phyloP scores from a whole-genome alignment of 2,113 vertebrate species.

The Hippocampus comes region DNA sequence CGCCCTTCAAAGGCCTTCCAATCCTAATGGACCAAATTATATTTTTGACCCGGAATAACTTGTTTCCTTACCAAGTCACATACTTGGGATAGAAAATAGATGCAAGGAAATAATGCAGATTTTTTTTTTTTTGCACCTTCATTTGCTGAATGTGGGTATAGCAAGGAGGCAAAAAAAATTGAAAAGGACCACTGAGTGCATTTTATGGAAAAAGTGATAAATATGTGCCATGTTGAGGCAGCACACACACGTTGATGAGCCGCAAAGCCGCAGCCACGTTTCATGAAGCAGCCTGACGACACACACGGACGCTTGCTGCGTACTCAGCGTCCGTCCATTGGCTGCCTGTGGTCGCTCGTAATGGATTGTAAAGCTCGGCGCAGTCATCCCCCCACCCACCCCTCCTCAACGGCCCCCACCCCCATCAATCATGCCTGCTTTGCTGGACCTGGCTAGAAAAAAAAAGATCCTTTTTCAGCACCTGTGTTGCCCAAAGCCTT shows the following conservation, averaged over 20 bases:
- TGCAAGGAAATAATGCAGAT: background rate
- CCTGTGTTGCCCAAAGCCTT: slow-evolving; percentile 53
- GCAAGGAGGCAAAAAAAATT: background rate
- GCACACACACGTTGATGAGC: background rate
- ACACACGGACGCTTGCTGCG: slow-evolving; percentile 18
- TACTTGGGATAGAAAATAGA: slow-evolving; percentile 8
- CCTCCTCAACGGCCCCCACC: background rate
- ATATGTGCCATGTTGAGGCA: background rate
- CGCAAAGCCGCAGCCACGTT: slow-evolving; percentile 5
- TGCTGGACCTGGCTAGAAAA: slow-evolving; percentile 24
- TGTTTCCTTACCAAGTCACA: slow-evolving; percentile 8
- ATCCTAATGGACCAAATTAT: background rate
- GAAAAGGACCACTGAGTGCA: slow-evolving; percentile 8
- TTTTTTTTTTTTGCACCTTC: slow-evolving; percentile 4
- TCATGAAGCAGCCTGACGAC: slow-evolving; percentile 11
- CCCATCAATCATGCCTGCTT: slow-evolving; percentile 10
- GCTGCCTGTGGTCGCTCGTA: slow-evolving; percentile 48
- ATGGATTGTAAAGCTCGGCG: slow-evolving; percentile 57
- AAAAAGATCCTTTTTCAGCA: slow-evolving; percentile 62
- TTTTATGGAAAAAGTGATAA: slow-evolving; percentile 14
- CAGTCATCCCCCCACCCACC: slow-evolving; percentile 27
- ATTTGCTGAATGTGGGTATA: background rate
- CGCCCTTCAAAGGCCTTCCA: background rate
- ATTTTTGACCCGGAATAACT: background rate
- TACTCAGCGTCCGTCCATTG: slow-evolving; percentile 36